These are phyloP conservation scores for Decapterus maruadsi DNA, from an alignment of 2,797 vertebrate genomes.

Conservation along the genomic window DNA sequence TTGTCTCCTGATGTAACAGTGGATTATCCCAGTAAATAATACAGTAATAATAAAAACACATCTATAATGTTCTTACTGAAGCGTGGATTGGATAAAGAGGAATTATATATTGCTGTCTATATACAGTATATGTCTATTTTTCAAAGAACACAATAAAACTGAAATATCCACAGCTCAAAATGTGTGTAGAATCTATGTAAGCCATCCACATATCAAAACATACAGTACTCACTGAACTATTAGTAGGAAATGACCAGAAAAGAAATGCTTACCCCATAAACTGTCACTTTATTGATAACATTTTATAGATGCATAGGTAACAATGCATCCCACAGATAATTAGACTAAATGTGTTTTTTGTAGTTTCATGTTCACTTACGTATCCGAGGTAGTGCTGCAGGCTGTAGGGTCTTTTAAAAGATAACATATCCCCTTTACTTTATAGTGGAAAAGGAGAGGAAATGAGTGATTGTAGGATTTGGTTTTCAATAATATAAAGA, in stretches of 20 bases:
- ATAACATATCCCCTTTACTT: neutral
- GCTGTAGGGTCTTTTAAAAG: neutral
- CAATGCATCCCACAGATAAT: too few relatives aligned
- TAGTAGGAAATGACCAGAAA: neutral
- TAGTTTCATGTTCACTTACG: neutral
- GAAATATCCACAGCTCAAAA: constrained; percentile 50
- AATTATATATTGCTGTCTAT: constrained; percentile 55
- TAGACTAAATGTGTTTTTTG: too few relatives aligned
- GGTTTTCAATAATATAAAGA: constrained; percentile 16
- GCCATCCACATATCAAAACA: neutral
- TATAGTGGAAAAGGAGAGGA: neutral
- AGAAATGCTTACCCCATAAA: too few relatives aligned
- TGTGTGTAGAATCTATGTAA: constrained; percentile 17
- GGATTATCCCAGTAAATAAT: constrained; percentile 33
- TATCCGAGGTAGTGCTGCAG: neutral
- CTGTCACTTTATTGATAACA: too few relatives aligned
- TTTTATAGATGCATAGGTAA: too few relatives aligned
- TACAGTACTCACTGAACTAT: neutral
- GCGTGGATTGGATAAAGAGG: constrained; percentile 43
- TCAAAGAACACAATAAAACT: constrained; percentile 78
- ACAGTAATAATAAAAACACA: constrained; percentile 1
- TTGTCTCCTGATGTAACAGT: constrained; percentile 45
- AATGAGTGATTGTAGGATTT: constrained; percentile 2
- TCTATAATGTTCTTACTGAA: constrained; percentile 24
- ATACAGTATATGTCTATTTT: constrained; percentile 76